Base-by-base conservation (phyloP, 2,888 invertebrate species). In the Lasius platythorax region DNA sequence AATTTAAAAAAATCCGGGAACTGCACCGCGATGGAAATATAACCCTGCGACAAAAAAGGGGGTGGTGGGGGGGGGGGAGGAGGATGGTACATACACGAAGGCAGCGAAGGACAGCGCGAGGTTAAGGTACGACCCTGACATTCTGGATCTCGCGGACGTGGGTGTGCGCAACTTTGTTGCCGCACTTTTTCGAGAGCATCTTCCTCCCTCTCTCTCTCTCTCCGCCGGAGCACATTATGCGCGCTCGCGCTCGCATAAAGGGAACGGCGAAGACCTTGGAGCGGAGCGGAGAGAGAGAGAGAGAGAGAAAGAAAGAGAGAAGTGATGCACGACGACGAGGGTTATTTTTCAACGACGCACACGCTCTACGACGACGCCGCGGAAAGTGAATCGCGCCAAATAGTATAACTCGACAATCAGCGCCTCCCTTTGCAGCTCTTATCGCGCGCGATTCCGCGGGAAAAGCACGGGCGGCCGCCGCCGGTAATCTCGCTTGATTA, bases 71-170 rank as follows among this genome's bases (percentile, higher is more conserved):
- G 37, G 37, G 5, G 37, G 70, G 50, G 64, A 46, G 43, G 37
- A 58, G 50, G 18, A 15, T 18, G 50, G 56, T 53, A 53, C 50
- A 37, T 37, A 61, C 50, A 66, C 83, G 64, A 70, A 81, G 79
- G 88, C 81, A 61, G 23, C 90, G 89, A 90, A 90, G 91, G 90
- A 89, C 90, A 83, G 56, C 91, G 74, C 83, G 87, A 64, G 90
- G 91, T 90, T 90, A 89, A 91, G 82, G 91, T 88, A 90, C 90
- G 90, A 86, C 90, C 90, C 83, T 90, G 90, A 90, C 90, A 90
- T 90, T 90, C 90, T 85, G 83, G 70, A 67, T 73, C 73, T 67
- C 76, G 81, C 43, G 83, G 75, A 82, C 70, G 74, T 73, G 64
- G 82, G 84, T 79, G 76, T 83, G 82, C 81, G 84, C 82, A 84